Evolutionary conservation across 2,888 invertebrate genomes (phyloP), one percentile per base, ranked within the genome.

Genomic region (Epinotia ramella): DNA sequence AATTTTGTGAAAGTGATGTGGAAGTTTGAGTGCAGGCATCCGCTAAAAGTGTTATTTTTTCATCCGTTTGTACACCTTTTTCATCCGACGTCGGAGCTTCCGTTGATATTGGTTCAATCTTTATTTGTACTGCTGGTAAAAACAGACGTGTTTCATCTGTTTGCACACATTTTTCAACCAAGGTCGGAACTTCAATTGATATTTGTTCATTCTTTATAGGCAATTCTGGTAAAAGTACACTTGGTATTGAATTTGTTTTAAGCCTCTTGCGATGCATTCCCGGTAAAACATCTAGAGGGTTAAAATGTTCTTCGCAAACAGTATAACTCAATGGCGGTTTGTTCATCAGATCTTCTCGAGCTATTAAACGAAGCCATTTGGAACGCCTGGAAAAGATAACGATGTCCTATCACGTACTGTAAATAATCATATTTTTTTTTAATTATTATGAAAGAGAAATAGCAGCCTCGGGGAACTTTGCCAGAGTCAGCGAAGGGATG

Each of bases 251-350:
- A 49, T 49, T 49, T 49, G 49, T 49, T 16, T 59, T 60, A 60
- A 60, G 60, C 60, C 13, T 40, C 56, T 67, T 67, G 33, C 53
- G 28, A 33, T 28, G n/a, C 16, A 46, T 33, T 62, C 73, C 73
- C 20, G 67, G 13, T 70, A 77, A n/a, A 59, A 73, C 63, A 53
- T 71, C 56, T 46, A 62, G 7, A 69, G 44, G 53, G 33, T 78
- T 56, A 69, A 77, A 78, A 76, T 78, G 77, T 72, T 59, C 71
- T 73, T 76, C 77, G 62, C 78, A 78, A 70, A 78, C 73, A 7
- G 69, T 70, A 70, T 78, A 76, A 73, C 60, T 53, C 40, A 71
- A 44, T 11, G 77, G 73, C 20, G 70, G 33, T 56, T 68, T 77
- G 40, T 67, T 33, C 59, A 59, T 56, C 67, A 77, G 73, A 71